Conservation (phyloP, 2,888 invertebrate species). For the Drosophila lutescens region DNA sequence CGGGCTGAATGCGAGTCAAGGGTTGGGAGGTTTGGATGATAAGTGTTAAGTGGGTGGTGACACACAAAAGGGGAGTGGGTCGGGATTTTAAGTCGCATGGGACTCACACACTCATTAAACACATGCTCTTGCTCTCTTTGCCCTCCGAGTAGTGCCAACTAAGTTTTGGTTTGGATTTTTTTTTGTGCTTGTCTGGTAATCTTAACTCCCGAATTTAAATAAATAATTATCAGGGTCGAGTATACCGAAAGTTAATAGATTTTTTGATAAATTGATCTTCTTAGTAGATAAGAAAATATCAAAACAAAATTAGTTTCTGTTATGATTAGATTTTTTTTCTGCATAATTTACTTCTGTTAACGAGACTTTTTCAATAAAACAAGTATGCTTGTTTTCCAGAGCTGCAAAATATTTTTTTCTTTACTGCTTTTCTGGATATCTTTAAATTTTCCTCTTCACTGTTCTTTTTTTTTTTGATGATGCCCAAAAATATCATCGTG, state of each 20-base stretch:
- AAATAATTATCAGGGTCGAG: too few species aligned
- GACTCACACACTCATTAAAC: conserved; percentile 27
- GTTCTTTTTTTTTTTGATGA: neutral
- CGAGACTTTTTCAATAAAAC: neutral
- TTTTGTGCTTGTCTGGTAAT: too few species aligned
- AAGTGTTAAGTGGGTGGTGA: conserved; percentile 49
- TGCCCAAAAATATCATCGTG: conserved; percentile 17
- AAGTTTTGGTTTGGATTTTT: conserved; percentile 12
- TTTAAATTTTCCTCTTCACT: neutral
- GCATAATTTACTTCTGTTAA: too few species aligned
- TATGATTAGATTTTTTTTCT: too few species aligned
- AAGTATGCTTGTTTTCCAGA: too few species aligned
- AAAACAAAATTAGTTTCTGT: too few species aligned
- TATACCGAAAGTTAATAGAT: too few species aligned
- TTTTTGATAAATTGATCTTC: too few species aligned
- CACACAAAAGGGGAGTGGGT: conserved; percentile 7
- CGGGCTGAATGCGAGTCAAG: conserved; percentile 61
- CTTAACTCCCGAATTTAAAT: too few species aligned
- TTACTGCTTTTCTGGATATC: too few species aligned
- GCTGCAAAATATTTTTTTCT: neutral
- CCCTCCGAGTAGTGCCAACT: conserved; percentile 66
- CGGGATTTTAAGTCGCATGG: neutral
- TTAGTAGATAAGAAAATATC: too few species aligned
- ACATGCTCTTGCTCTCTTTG: conserved; percentile 14
- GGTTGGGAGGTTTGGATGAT: conserved; percentile 26